Base-by-base conservation (phyloP, 2,797 vertebrate genomes). In the Melanotaenia parkinsoni region DNA sequence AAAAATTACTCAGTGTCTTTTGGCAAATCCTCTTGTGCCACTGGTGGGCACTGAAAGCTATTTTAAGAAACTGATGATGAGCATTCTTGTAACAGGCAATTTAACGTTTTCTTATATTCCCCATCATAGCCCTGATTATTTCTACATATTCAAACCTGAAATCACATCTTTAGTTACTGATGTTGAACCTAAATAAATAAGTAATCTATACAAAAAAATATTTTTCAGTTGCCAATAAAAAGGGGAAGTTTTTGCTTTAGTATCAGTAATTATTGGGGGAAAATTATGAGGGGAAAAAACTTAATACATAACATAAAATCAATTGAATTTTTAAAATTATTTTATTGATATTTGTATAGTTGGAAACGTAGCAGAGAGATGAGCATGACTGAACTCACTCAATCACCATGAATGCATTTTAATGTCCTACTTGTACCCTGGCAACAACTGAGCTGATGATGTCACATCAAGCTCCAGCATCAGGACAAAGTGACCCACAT, bases 21-120 rank as follows among this genome's bases (percentile, higher is more conserved):
- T 26, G 24, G 51, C 53, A 69, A 68, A 72, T 81, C 61, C 51
- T 74, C 40, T 61, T 74, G 53, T 76, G 51, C 71, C 69, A 62
- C 50, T 54, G 33, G 32, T 32, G 14, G 10, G 9, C 1, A 26
- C 43, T n/a, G 37, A 47, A 22, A 50, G 68, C 35, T 83, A 73
- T 87, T 83, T 67, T 53, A 20, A n/a, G 62, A 24, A 67, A 70
- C 24, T 69, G 30, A 18, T 69, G 30, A 24, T 66, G 28, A 63
- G 28, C 24, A 22, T 53, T 40, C 14, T 62, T 40, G 30, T 50
- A 61, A 3, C 24, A 65, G 37, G 0, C 35, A 43, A 60, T 35
- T 50, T 2, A 67, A 26, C 14, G 53, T 43, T 11, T 1, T 24
- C 12, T 53, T 10, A 53, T 53, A n/a, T 50, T 50, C n/a, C 45